Conservation (phyloP, 2,113 vertebrate species). For the Dromaius novaehollandiae region DNA sequence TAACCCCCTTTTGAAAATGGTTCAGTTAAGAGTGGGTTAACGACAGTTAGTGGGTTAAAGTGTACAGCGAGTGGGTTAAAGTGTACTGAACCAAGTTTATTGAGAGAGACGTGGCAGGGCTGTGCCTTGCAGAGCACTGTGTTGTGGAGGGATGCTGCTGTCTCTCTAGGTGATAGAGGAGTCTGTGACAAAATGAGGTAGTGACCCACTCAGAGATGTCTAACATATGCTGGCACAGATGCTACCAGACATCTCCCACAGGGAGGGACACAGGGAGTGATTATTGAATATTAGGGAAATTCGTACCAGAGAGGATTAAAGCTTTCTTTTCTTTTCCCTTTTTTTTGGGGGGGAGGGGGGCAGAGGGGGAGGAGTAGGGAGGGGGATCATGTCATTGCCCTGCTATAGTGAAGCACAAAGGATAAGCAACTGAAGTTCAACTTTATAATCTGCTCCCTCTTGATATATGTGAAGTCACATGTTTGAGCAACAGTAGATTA, state of each 20-base stretch:
- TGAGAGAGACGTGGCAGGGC: constrained; percentile 50
- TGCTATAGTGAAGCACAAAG: constrained; percentile 65
- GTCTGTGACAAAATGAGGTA: constrained; percentile 70
- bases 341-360: background rate
- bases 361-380: background rate
- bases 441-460: constrained; percentile 53
- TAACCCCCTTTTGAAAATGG: background rate
- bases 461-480: constrained; percentile 61
- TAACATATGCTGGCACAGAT: constrained; percentile 82
- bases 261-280: constrained; percentile 64
- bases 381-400: constrained; percentile 54
- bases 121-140: constrained; percentile 59
- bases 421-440: constrained; percentile 66
- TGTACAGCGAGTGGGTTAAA: constrained; percentile 47
- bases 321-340: constrained; percentile 38
- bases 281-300: constrained; percentile 86
- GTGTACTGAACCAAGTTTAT: constrained; percentile 69
- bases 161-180: constrained; percentile 70
- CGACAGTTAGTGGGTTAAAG: constrained; percentile 31
- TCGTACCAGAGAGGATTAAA: constrained; percentile 73
- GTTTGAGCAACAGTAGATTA: constrained; percentile 52
- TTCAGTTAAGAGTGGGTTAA: constrained; percentile 51
- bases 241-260: constrained; percentile 66
- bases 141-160: constrained; percentile 48
- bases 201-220: constrained; percentile 74